phyloP scores from a whole-genome alignment of 2,797 vertebrate species.

The Lepus townsendii region DNA sequence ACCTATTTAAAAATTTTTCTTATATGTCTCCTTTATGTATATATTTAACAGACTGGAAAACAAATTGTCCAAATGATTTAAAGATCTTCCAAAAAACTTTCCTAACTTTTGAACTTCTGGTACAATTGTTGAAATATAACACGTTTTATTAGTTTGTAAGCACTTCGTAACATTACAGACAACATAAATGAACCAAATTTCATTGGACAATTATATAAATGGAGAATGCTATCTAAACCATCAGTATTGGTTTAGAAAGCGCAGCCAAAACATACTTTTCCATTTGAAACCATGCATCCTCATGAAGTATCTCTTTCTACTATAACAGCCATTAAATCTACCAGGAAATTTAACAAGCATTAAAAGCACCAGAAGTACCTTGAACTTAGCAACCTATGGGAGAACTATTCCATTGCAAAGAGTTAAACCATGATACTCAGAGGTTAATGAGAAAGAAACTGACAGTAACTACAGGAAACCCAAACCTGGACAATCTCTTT shows the following conservation, averaged over 20 bases:
- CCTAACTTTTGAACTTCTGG: neutral
- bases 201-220: neutral
- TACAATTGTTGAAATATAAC: slow-evolving; percentile 42
- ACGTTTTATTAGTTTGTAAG: slow-evolving; percentile 34
- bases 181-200: slow-evolving; percentile 23
- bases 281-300: neutral
- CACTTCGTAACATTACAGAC: slow-evolving; percentile 48
- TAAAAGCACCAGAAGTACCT: neutral
- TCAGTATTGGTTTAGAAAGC: slow-evolving; percentile 14
- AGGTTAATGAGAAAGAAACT: slow-evolving; percentile 51
- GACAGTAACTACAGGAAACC: slow-evolving; percentile 55
- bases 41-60: neutral
- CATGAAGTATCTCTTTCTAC: neutral
- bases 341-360: slow-evolving; percentile 23
- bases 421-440: slow-evolving; percentile 63
- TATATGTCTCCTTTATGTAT: neutral
- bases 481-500: slow-evolving; percentile 11
- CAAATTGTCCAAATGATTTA: neutral
- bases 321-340: slow-evolving; percentile 17
- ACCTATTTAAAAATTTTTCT: neutral
- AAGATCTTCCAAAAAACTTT: slow-evolving; percentile 52
- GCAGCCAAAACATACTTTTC: neutral
- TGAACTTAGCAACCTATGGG: neutral
- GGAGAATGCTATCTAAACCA: slow-evolving; percentile 32
- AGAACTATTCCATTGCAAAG: neutral